A percentile compares a stretch with the other conserved stretches of the same genome.
phyloP scores from a whole-genome alignment of 2,797 vertebrate genomes.

The Parotocinclus haroldoi region DNA sequence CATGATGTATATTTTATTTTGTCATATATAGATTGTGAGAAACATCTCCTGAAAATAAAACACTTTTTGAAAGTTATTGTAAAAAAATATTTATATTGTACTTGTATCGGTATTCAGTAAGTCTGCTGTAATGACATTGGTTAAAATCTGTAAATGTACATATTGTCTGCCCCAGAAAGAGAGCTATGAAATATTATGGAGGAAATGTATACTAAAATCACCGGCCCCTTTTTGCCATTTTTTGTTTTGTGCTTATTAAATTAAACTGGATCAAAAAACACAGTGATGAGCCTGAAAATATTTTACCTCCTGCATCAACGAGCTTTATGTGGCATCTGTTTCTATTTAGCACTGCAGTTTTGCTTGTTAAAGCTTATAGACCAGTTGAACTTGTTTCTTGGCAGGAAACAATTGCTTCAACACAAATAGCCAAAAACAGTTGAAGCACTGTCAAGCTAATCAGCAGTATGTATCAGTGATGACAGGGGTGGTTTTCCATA shows the following conservation, averaged over 20 bases:
- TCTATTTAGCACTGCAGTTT: slow-evolving; percentile 26
- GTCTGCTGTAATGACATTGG: no score
- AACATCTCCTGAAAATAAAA: no score
- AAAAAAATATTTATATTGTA: no score
- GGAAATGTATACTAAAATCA: no score
- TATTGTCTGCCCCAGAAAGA: no score
- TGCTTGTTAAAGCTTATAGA: slow-evolving; percentile 55
- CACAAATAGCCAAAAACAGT: slow-evolving; percentile 55
- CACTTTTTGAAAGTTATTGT: no score
- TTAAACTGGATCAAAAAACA: neutral
- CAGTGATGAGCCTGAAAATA: slow-evolving; percentile 6
- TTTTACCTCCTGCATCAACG: neutral
- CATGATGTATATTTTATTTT: no score
- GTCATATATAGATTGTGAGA: no score
- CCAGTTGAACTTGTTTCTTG: slow-evolving; percentile 65
- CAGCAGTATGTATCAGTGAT: slow-evolving; percentile 17
- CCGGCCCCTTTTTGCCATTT: slow-evolving; percentile 15
- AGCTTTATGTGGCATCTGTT: slow-evolving; percentile 28
- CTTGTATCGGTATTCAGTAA: no score
- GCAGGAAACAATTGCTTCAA: slow-evolving; percentile 50
- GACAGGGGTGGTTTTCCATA: slow-evolving; percentile 35
- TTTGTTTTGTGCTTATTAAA: slow-evolving; percentile 29
- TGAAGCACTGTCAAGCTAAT: slow-evolving; percentile 31
- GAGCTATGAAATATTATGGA: no score
- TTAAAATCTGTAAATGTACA: no score